Base-by-base conservation (phyloP, 2,888 invertebrate species). In the Drosophila atripex region DNA sequence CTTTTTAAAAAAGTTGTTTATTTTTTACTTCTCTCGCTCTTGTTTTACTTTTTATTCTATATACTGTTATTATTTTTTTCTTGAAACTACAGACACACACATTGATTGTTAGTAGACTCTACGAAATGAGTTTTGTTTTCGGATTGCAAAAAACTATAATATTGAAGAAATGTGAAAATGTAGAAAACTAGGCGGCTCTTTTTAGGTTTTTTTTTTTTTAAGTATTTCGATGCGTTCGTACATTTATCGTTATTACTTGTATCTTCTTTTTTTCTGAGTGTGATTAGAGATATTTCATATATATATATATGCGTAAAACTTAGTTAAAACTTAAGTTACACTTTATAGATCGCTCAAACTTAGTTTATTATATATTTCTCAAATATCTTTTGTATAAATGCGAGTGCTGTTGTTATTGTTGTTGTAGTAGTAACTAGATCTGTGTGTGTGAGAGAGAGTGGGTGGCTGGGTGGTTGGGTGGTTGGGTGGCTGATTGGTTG, bases 331-430 rank as follows among this genome's bases (percentile, higher is more conserved):
- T 41, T 41, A 41, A 41, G 39, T 41, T 9, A 18, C 18, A 41
- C 39, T 18, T 18, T 41, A 41, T 41, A 41, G 39, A 41, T 41
- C 18, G 39, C 39, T 41, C 39, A 41, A 41, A 41, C 39, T 58
- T 60, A 60, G 18, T 60, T 18, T 38, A 43, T 46, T 18, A 43
- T 43, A 43, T 41, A 35, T 64, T 6, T 55, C 41, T 32, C 21
- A 59, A 58, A 46, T 49, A 49, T 53, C 47, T 35, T 14, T 53
- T 53, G 61, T 58, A 45, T 74, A 77, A 84, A 84, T 84, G 83
- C 83, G 83, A 84, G 83, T 84, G 84, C 83, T 84, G 84, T 77
- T 75, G 82, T 85, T 78, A 49, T 54, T 45, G 28, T 52, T 38
- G 25, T 59, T 35, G 28, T 46, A 35, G 21, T 46, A 21, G 41